Percentiles rank a stretch among this genome's conserved stretches.
Conservation (phyloP, 2,888 invertebrate species). For the Catocala sponsa region DNA sequence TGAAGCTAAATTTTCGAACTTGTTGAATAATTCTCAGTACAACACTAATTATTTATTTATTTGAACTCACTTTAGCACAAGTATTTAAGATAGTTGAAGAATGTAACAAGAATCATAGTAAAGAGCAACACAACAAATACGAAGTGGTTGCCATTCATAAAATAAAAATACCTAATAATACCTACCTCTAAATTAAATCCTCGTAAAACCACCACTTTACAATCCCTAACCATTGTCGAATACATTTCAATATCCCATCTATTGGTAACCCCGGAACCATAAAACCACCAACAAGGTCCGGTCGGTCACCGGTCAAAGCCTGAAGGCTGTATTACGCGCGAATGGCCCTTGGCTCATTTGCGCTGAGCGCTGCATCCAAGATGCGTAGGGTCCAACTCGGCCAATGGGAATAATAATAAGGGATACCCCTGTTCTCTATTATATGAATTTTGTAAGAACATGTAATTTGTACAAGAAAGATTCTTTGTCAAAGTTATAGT, state of each 20-base stretch:
- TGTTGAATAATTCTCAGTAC: no score
- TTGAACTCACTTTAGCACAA: no score
- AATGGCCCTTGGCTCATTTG: slow-evolving; percentile 83
- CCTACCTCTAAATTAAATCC: no score
- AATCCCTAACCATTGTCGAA: slow-evolving; percentile 33
- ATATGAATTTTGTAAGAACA: slow-evolving; percentile 10
- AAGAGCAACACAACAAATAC: no score
- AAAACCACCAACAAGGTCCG: slow-evolving; percentile 62
- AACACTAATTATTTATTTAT: no score
- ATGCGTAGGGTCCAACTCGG: slow-evolving; percentile 10
- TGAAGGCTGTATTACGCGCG: slow-evolving; percentile 78
- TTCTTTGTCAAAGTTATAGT: slow-evolving; percentile 5
- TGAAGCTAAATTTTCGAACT: no score
- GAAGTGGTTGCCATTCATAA: no score
- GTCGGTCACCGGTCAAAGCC: slow-evolving; percentile 40
- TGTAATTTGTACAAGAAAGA: slow-evolving; percentile 2
- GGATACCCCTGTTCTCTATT: slow-evolving; percentile 16
- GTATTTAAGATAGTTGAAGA: no score
- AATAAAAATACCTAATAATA: no score
- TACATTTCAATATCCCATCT: slow-evolving; percentile 44
- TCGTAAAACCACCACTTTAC: not conserved
- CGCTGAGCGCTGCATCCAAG: slow-evolving; percentile 69
- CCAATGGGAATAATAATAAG: slow-evolving; percentile 19
- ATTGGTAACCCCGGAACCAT: slow-evolving; percentile 56
- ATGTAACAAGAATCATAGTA: no score